phyloP scores from a whole-genome alignment of 2,113 vertebrate genomes.

The Theristicus caerulescens region DNA sequence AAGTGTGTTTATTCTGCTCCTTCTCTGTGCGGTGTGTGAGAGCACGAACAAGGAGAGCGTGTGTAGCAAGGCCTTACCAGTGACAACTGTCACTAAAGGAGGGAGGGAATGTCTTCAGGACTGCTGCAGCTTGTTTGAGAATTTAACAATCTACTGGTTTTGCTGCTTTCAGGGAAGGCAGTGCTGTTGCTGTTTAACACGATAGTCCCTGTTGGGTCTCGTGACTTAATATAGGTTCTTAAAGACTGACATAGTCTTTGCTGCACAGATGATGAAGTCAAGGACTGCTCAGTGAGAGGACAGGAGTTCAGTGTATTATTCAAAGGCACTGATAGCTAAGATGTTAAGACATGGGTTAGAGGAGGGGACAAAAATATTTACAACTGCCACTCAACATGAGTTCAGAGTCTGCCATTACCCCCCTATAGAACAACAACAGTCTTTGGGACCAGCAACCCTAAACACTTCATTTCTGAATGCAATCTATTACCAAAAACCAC shows the following conservation, averaged over 20 bases:
- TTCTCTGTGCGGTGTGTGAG: background rate
- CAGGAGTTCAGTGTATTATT: background rate
- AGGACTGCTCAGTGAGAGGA: accelerated
- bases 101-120: background rate
- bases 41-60: background rate
- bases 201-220: background rate
- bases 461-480: background rate
- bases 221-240: background rate
- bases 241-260: background rate
- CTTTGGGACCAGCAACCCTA: background rate
- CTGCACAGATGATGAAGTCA: background rate
- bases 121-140: background rate
- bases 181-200: background rate
- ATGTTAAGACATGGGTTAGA: background rate
- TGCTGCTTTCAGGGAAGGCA: background rate
- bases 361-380: background rate
- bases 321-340: background rate
- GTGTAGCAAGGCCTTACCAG: background rate
- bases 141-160: background rate
- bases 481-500: background rate
- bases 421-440: accelerated
- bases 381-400: background rate
- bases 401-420: background rate
- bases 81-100: background rate
- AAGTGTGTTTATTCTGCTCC: background rate